Evolutionary conservation across 2,797 vertebrate genomes (phyloP).

Genomic region (Diplodus sargus): DNA sequence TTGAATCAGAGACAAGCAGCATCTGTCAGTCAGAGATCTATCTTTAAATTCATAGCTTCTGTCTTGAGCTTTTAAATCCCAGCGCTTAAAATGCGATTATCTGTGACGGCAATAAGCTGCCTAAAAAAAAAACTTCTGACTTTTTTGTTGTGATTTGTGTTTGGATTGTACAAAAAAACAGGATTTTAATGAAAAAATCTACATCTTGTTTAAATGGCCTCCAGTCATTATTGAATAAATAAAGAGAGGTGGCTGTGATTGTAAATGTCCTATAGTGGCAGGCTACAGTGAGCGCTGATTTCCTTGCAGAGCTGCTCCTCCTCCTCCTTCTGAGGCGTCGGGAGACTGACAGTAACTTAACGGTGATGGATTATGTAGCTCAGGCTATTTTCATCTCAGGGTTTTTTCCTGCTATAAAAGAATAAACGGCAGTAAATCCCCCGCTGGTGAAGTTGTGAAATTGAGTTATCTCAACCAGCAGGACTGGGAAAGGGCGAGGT

Average conservation of each 20-base stretch:
- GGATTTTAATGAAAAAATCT: not conserved
- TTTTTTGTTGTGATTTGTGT: not conserved
- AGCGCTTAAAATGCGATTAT: slow-evolving; percentile 32
- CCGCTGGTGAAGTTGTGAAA: slow-evolving; percentile 8
- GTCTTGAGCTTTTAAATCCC: slow-evolving; percentile 43
- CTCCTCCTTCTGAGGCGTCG: not conserved
- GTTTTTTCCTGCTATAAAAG: slow-evolving; percentile 8
- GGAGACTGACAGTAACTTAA: slow-evolving; percentile 10
- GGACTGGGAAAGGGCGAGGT: not conserved
- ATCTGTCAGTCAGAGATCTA: slow-evolving; percentile 36
- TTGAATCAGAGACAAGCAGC: slow-evolving; percentile 20
- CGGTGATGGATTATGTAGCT: slow-evolving; percentile 26
- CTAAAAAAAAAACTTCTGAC: not conserved
- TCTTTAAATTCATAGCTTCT: slow-evolving; percentile 21
- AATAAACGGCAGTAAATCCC: not conserved
- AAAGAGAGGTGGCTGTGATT: not conserved
- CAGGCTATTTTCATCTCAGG: slow-evolving; percentile 10
- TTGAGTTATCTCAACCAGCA: not conserved
- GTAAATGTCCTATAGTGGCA: not conserved
- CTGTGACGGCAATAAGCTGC: not conserved
- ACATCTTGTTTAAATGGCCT: not conserved
- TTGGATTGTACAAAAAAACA: not conserved
- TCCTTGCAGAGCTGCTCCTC: not conserved
- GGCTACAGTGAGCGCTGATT: not conserved
- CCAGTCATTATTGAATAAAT: not conserved